Conservation (phyloP, 2,888 invertebrate species). For the Trimorus sp. region DNA sequence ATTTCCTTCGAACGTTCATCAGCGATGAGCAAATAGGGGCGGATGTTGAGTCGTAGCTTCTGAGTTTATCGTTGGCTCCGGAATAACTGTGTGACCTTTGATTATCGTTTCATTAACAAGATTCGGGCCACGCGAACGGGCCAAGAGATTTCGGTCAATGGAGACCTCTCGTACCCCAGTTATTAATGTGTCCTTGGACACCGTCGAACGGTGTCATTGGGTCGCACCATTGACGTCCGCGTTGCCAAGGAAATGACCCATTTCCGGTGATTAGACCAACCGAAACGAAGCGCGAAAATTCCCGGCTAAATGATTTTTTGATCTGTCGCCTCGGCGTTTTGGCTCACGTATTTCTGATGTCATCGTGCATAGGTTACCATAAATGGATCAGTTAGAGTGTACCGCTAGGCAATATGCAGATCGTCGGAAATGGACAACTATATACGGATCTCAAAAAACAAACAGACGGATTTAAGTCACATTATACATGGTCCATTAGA, state of each 20-base stretch:
- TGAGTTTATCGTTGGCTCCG: conserved; percentile 13
- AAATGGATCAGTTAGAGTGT: too few relatives aligned
- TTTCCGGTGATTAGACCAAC: conserved; percentile 66
- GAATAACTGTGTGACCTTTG: conserved; percentile 29
- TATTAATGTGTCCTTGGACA: conserved; percentile 52
- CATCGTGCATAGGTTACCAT: too few relatives aligned
- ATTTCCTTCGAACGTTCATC: too few relatives aligned
- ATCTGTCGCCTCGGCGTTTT: too few relatives aligned
- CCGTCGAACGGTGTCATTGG: conserved; percentile 64
- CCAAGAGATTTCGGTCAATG: conserved; percentile 55
- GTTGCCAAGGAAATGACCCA: conserved; percentile 73
- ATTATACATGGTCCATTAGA: too few relatives aligned
- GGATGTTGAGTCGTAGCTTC: background rate
- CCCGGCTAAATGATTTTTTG: conserved; percentile 8
- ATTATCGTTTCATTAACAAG: conserved; percentile 40
- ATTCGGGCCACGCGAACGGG: conserved; percentile 37
- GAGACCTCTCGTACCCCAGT: conserved; percentile 50
- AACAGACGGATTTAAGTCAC: too few relatives aligned
- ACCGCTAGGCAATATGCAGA: too few relatives aligned
- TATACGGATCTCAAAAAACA: too few relatives aligned
- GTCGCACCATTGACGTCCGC: conserved; percentile 69
- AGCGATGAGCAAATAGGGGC: background rate
- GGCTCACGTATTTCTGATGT: too few relatives aligned
- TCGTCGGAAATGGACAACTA: too few relatives aligned
- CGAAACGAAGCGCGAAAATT: conserved; percentile 62